A percentile compares a stretch with the other conserved stretches of the same genome.
These are phyloP conservation scores for Tryphoninae sp. DNA, from an alignment of 2,888 invertebrate species.

Conservation along the genomic window DNA sequence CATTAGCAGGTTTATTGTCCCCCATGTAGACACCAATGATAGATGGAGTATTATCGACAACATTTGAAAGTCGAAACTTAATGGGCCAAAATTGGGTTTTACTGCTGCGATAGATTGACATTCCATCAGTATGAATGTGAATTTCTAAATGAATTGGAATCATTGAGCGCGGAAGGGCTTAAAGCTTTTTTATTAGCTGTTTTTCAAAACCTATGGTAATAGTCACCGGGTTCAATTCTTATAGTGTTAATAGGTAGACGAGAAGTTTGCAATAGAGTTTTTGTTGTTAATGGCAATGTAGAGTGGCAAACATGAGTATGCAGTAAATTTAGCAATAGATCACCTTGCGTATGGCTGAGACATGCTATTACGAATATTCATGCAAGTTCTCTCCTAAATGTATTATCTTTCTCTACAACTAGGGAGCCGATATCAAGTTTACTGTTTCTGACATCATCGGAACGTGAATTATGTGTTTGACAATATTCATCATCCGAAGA, in stretches of 20 bases:
- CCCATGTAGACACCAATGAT: conserved; percentile 53
- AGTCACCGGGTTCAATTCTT: conserved; percentile 36
- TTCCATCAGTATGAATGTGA: conserved; percentile 47
- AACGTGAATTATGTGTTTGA: conserved; percentile 2
- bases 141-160: conserved; percentile 42
- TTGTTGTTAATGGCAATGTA: conserved; percentile 19
- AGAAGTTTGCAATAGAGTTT: conserved; percentile 37
- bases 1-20: conserved; percentile 43
- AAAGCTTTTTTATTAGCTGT: conserved; percentile 26
- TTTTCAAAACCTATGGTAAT: conserved; percentile 39
- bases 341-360: conserved; percentile 37
- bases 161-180: conserved; percentile 7
- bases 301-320: conserved; percentile 23
- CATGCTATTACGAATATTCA: background rate
- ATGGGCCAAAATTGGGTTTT: conserved; percentile 53
- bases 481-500: conserved; percentile 30
- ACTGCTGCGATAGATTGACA: conserved; percentile 29
- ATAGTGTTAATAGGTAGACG: conserved; percentile 18
- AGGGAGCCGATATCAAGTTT: background rate
- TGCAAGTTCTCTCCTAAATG: conserved; percentile 28
- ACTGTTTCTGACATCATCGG: background rate
- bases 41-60: conserved; percentile 38
- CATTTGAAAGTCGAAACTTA: conserved; percentile 50
- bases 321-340: conserved; percentile 31
- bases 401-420: conserved; percentile 6